phyloP scores from a whole-genome alignment of 2,888 invertebrate genomes.

The Boloria selene region DNA sequence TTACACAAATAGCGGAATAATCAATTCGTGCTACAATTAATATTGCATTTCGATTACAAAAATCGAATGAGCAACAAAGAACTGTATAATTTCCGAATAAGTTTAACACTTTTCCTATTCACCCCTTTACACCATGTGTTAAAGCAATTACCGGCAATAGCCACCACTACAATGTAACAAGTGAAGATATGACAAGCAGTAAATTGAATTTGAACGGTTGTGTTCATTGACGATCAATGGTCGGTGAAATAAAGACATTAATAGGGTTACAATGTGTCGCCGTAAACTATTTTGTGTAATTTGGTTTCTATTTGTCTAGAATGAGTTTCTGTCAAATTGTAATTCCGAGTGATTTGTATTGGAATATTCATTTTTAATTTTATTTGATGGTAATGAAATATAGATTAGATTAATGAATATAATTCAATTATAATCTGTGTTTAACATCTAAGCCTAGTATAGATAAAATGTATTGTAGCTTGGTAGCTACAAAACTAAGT shows the following conservation, averaged over 20 bases:
- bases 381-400: too few species aligned
- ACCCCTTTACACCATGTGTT: slow-evolving; percentile 79
- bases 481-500: too few species aligned
- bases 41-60: slow-evolving; percentile 11
- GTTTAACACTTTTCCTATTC: slow-evolving; percentile 42
- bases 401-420: too few species aligned
- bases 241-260: slow-evolving; percentile 66
- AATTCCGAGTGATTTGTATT: too few species aligned
- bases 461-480: too few species aligned
- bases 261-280: slow-evolving; percentile 49
- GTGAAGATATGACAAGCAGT: slow-evolving; percentile 76
- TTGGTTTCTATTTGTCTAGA: slow-evolving; percentile 17
- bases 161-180: slow-evolving; percentile 67
- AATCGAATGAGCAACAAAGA: slow-evolving; percentile 28
- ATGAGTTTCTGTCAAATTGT: slow-evolving; percentile 7
- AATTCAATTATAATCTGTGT: too few species aligned
- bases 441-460: too few species aligned
- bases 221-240: slow-evolving; percentile 62
- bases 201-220: slow-evolving; percentile 72
- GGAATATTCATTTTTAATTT: too few species aligned
- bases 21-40: slow-evolving; percentile 6
- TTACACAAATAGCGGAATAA: not conserved
- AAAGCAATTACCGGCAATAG: slow-evolving; percentile 68
- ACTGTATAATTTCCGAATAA: slow-evolving; percentile 35
- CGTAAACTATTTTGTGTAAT: slow-evolving; percentile 37